Base-by-base conservation (phyloP, 2,113 vertebrate genomes). In the Malurus elegans region DNA sequence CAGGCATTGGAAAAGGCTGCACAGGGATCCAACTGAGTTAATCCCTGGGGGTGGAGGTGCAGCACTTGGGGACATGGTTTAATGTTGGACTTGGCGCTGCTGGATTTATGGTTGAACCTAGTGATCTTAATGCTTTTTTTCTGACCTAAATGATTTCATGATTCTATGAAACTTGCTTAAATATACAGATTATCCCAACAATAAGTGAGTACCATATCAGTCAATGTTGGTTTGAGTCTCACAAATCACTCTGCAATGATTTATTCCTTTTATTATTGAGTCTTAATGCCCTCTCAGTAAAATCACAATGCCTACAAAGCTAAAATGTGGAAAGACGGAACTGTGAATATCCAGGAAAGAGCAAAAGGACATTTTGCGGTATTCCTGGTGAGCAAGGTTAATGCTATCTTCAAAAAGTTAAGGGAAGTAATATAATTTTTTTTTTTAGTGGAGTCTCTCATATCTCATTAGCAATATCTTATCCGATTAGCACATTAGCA, bases 381-480 rank as follows among this genome's bases (percentile, higher is more conserved):
- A 66, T 54, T 54, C 9, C 26, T 81, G 15, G 32, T 61, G 7
- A 94, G 56, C 34, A 96, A 81, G 36, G 69, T 86, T 71, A 94
- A 83, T 95, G 34, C 2, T 86, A 53, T 80, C 61, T 24, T 84
- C 61, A 79, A 93, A 94, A 97, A 95, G 70, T 97, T 95, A 90
- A 71, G 21, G 5, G 24, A 94, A 90, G 74, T 86, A 97, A 92
- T 97, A 95, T 70, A 93, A 92, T 28, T 26, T 54, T 57, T 54
- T 57, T 17, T 88, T 94, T 92, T 87, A 87, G 80, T 90, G 73
- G 91, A 93, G 92, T 93, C 76, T 78, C 60, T 97, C 89, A 93
- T 95, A 97, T 97, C 89, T 97, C 86, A 94, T 98, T 98, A 98
- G 74, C 62, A 96, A 82, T 97, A 98, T 97, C 82, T 96, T 90